Evolutionary conservation across 1,140 invertebrate genomes (phyloP).

Genomic region (Paraescarpia echinospica): DNA sequence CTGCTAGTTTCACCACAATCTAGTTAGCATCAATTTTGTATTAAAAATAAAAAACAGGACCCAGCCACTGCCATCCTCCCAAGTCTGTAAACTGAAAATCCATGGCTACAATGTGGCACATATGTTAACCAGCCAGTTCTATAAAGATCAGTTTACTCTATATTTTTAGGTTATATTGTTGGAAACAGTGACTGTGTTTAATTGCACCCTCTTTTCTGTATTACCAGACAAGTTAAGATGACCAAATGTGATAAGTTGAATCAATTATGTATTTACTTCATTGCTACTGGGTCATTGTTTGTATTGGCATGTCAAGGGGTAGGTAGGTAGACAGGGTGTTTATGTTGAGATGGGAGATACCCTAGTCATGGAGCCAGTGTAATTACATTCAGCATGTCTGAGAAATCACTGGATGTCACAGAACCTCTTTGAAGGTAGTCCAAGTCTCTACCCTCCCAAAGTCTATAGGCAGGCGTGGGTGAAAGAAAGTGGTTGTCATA

Average conservation of each 20-base stretch:
- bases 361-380: not conserved
- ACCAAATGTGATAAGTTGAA: conserved; percentile 1
- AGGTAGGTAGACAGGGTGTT: not conserved
- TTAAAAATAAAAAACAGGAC: no score
- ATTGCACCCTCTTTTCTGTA: not conserved
- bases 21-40: no score
- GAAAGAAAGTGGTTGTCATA: not conserved
- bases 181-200: not conserved
- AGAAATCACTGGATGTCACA: not conserved
- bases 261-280: conserved; percentile 1
- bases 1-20: no score
- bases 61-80: no score
- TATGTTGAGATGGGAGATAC: not conserved
- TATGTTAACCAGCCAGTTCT: no score
- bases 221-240: not conserved
- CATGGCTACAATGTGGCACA: no score
- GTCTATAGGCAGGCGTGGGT: not conserved
- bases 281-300: not conserved
- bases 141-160: no score
- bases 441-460: not conserved
- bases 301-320: not conserved
- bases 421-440: not conserved
- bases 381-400: conserved; percentile 5
- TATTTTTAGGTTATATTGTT: not conserved
- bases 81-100: no score